Evolutionary conservation across 2,113 vertebrate genomes (phyloP).

Genomic region (Phycodurus eques): DNA sequence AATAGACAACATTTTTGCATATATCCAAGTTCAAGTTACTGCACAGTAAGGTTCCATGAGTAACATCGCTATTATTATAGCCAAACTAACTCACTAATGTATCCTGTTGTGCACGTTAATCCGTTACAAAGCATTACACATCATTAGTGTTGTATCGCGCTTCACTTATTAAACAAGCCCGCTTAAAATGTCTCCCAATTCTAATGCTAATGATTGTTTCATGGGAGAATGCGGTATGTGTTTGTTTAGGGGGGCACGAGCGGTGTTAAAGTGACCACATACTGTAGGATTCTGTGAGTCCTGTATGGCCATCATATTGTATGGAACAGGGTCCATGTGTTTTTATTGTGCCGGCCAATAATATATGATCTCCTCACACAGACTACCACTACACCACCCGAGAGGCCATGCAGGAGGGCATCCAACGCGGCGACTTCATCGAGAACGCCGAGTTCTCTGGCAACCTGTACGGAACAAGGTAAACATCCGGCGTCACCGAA

Average conservation of each 20-base stretch:
- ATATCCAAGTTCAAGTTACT: no score
- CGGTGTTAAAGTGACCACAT: background rate
- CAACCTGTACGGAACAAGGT: constrained; percentile 97
- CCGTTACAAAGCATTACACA: no score
- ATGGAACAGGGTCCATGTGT: background rate
- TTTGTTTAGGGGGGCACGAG: constrained; percentile 1
- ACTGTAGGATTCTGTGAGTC: background rate
- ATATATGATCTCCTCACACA: constrained; percentile 45
- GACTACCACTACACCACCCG: constrained; percentile 91
- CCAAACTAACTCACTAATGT: background rate
- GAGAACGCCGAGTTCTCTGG: constrained; percentile 91
- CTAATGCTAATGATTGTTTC: constrained; percentile 33
- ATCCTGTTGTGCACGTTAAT: background rate
- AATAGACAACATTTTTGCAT: no score
- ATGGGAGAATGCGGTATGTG: constrained; percentile 14
- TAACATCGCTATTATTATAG: background rate
- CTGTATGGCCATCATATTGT: background rate
- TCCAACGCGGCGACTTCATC: constrained; percentile 83
- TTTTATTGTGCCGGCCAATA: background rate
- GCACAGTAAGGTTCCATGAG: background rate
- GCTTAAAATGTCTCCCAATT: constrained; percentile 9
- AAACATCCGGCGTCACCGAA: background rate
- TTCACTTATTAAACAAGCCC: no score
- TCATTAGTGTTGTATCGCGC: no score
- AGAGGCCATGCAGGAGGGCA: constrained; percentile 85